These are phyloP conservation scores for Leistus spinibarbis DNA, from an alignment of 2,888 invertebrate genomes.

Conservation along the genomic window DNA sequence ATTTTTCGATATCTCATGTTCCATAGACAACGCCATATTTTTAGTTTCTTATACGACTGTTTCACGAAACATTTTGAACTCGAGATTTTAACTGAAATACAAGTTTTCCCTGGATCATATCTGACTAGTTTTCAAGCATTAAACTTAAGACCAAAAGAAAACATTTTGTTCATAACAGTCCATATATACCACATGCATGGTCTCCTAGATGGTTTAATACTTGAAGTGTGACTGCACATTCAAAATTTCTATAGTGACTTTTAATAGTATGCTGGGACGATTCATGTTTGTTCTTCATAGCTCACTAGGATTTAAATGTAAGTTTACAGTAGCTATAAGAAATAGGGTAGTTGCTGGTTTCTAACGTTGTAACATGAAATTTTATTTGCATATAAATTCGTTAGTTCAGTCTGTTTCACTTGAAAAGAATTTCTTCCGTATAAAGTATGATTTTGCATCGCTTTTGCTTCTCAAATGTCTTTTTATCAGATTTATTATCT, in stretches of 20 bases:
- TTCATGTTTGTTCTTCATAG: background rate
- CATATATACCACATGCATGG: background rate
- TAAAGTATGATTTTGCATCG: background rate
- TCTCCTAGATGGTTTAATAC: too few species aligned
- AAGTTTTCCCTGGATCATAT: too few species aligned
- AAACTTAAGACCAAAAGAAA: too few species aligned
- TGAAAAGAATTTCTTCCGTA: slow-evolving; percentile 19
- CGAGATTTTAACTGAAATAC: too few species aligned
- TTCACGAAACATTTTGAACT: too few species aligned
- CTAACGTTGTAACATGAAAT: slow-evolving; percentile 23
- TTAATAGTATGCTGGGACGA: background rate
- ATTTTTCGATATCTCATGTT: slow-evolving; percentile 31
- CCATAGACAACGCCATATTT: background rate
- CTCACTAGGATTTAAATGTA: background rate
- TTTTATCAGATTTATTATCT: background rate
- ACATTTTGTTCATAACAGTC: background rate
- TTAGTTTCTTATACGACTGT: too few species aligned
- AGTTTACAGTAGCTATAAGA: slow-evolving; percentile 23
- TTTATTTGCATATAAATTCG: slow-evolving; percentile 35
- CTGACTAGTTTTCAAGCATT: too few species aligned
- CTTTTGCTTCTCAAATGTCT: background rate
- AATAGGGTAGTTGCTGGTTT: slow-evolving; percentile 15
- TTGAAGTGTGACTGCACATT: background rate
- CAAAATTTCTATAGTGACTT: background rate
- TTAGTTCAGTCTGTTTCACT: slow-evolving; percentile 29